Conservation (phyloP, 1,140 invertebrate genomes). For the Melitaea cinxia region DNA sequence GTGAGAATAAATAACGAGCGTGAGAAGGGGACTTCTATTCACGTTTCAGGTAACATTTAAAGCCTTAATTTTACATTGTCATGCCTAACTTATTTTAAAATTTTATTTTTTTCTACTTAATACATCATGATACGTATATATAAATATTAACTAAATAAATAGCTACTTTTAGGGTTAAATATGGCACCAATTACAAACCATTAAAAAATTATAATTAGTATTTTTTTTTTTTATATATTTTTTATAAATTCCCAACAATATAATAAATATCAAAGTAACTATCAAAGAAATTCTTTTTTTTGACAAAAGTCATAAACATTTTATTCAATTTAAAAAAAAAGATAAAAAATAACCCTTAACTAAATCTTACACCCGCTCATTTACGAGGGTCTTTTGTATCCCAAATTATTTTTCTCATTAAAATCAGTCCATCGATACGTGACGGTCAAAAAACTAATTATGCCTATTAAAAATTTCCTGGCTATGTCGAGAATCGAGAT, state of each 20-base stretch:
- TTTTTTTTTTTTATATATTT: too few species aligned
- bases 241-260: too few species aligned
- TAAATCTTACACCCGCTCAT: not conserved
- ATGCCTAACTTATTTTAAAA: too few species aligned
- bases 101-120: too few species aligned
- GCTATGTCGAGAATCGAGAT: not conserved
- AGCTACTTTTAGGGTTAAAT: too few species aligned
- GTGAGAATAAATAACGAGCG: constrained; percentile 8
- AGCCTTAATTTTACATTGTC: not conserved
- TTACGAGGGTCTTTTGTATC: not conserved
- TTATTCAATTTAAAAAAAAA: not conserved
- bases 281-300: too few species aligned
- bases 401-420: constrained; percentile 4
- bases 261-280: too few species aligned
- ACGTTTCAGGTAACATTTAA: not conserved
- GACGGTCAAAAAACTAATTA: constrained; percentile 8
- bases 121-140: too few species aligned
- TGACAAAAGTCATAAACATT: too few species aligned
- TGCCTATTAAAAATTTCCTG: not conserved
- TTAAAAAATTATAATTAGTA: too few species aligned
- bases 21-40: not conserved
- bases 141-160: too few species aligned
- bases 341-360: not conserved
- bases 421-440: not conserved
- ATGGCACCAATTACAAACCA: too few species aligned